Conservation (phyloP, 2,797 vertebrate genomes). For the Sebastes kiyomatsui region DNA sequence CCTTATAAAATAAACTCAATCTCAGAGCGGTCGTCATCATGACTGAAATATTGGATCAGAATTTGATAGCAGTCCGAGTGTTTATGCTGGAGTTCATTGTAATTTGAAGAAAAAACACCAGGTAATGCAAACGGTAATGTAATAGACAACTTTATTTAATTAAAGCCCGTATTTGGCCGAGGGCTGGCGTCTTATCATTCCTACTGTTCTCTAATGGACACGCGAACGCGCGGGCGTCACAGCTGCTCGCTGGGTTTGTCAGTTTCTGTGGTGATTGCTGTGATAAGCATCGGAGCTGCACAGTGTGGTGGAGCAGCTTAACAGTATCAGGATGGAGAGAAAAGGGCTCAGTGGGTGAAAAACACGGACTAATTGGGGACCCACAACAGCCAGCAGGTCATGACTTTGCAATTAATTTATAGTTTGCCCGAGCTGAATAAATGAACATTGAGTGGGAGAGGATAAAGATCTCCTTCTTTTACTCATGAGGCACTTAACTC, state of each 20-base stretch:
- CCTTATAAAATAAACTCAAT: conserved; percentile 40
- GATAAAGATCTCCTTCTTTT: conserved; percentile 58
- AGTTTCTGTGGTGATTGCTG: conserved; percentile 45
- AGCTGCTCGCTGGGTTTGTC: conserved; percentile 37
- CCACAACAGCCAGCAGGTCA: conserved; percentile 51
- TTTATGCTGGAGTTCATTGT: not conserved
- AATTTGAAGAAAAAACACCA: conserved; percentile 15
- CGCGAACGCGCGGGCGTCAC: not conserved
- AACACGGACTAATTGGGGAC: conserved; percentile 61
- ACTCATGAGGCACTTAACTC: conserved; percentile 58
- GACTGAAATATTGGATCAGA: conserved; percentile 5
- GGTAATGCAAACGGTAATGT: conserved; percentile 11
- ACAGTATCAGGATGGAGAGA: conserved; percentile 7
- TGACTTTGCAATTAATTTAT: conserved; percentile 65
- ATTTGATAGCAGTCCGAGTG: conserved; percentile 9
- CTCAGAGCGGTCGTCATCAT: not conserved
- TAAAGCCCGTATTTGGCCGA: not conserved
- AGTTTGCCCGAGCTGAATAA: conserved; percentile 59
- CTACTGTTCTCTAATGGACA: not conserved
- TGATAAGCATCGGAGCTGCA: conserved; percentile 45
- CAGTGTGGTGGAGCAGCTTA: conserved; percentile 43
- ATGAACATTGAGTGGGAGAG: conserved; percentile 53
- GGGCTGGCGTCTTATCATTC: not conserved
- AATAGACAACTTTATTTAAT: conserved; percentile 8
- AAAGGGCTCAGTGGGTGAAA: conserved; percentile 38